Conservation (phyloP, 92 coral and sea anemone species). For the Heliopora coerulea region DNA sequence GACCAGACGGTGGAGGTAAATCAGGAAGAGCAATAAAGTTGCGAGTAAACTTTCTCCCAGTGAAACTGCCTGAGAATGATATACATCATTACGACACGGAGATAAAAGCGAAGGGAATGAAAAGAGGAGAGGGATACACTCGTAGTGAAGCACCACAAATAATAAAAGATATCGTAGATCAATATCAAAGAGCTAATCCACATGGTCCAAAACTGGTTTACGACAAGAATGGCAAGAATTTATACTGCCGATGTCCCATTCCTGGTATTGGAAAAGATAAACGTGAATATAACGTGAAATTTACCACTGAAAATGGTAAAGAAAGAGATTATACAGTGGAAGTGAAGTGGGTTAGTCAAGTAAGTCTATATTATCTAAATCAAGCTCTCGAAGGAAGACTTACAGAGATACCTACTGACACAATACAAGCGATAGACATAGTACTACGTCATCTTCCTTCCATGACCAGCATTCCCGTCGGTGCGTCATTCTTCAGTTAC, state of each 20-base stretch:
- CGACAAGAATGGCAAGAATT: constrained; percentile 85
- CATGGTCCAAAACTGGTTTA: constrained; percentile 85
- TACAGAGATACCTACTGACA: constrained; percentile 70
- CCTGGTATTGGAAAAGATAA: constrained; percentile 71
- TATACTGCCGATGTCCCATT: constrained; percentile 73
- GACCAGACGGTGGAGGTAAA: constrained; percentile 36
- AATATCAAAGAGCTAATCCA: constrained; percentile 69
- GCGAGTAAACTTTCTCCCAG: constrained; percentile 79
- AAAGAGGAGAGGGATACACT: constrained; percentile 46
- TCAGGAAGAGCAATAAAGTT: constrained; percentile 71
- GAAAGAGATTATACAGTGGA: constrained; percentile 58
- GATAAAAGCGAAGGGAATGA: constrained; percentile 41
- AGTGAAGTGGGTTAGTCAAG: constrained; percentile 88
- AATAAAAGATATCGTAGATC: constrained; percentile 73
- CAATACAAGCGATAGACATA: constrained; percentile 76
- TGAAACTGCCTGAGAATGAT: constrained; percentile 72
- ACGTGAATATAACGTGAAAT: constrained; percentile 8
- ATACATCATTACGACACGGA: constrained; percentile 88
- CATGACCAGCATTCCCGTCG: constrained; percentile 63
- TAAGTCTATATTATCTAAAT: constrained; percentile 74
- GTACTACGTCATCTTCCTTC: constrained; percentile 72
- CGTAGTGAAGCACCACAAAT: constrained; percentile 84
- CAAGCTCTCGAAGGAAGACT: constrained; percentile 80
- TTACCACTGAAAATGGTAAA: constrained; percentile 32
- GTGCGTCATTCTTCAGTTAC: constrained; percentile 72